Evolutionary conservation across 2,113 vertebrate genomes (phyloP).

Genomic region (Diglossa brunneiventris): DNA sequence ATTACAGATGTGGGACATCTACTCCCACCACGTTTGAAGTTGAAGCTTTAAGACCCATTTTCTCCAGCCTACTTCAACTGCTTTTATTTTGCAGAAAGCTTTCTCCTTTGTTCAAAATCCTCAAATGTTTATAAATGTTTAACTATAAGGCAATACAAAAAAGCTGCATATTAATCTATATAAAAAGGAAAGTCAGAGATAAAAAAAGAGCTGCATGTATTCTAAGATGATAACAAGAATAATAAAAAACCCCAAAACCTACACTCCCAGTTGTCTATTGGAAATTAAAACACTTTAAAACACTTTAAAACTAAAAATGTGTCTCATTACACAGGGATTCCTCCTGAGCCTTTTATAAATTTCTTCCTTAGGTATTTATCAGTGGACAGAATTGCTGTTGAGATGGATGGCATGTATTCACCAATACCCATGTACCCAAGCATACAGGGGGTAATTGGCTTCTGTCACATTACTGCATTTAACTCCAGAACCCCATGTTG

Average conservation of each 20-base stretch:
- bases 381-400: background rate
- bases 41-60: conserved; percentile 5
- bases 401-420: background rate
- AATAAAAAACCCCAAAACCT: background rate
- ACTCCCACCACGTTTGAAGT: conserved; percentile 3
- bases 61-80: background rate
- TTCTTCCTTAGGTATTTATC: background rate
- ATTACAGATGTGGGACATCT: conserved; percentile 20
- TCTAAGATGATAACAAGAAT: background rate
- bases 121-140: conserved; percentile 32
- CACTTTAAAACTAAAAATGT: too few species aligned
- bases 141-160: background rate
- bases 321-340: background rate
- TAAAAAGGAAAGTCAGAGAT: background rate
- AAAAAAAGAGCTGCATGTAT: background rate
- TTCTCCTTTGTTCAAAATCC: background rate
- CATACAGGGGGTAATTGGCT: conserved; percentile 24
- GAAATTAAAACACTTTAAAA: background rate
- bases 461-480: conserved; percentile 48
- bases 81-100: background rate
- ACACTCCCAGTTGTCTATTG: background rate
- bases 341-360: background rate
- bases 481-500: conserved; percentile 18
- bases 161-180: background rate
- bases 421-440: background rate